These are phyloP conservation scores for Neosalanx taihuensis DNA, from an alignment of 2,797 vertebrate genomes.

Conservation along the genomic window DNA sequence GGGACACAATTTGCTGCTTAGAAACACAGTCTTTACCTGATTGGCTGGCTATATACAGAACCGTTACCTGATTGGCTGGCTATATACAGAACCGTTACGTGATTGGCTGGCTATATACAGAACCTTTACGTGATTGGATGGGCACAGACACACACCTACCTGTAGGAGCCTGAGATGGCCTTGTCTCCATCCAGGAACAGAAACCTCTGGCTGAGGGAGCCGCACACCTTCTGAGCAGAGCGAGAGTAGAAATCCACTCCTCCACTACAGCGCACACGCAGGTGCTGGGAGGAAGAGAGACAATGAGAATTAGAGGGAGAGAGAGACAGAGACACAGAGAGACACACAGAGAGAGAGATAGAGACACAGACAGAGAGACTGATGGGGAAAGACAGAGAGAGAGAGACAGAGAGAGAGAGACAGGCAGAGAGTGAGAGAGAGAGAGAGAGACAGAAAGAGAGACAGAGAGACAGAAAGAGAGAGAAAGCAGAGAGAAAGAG, in stretches of 20 bases:
- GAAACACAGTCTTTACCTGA: slow-evolving; percentile 5
- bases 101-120: not conserved
- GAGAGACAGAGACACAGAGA: not conserved
- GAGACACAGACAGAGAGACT: not conserved
- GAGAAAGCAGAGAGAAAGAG: not conserved
- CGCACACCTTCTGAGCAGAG: slow-evolving; percentile 84
- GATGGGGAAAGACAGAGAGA: not conserved
- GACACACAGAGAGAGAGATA: not conserved
- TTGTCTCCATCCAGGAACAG: slow-evolving; percentile 94
- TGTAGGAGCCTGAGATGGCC: slow-evolving; percentile 87
- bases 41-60: not conserved
- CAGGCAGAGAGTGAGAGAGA: not conserved
- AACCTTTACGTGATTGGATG: too few relatives aligned
- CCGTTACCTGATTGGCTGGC: not conserved
- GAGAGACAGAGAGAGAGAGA: not conserved
- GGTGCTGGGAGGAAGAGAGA: slow-evolving; percentile 71
- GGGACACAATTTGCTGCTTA: slow-evolving; percentile 17
- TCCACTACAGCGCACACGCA: slow-evolving; percentile 84
- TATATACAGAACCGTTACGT: not conserved
- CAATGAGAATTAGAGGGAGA: not conserved
- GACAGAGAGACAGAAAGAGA: not conserved
- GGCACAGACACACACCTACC: slow-evolving; percentile 33
- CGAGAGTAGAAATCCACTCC: slow-evolving; percentile 91
- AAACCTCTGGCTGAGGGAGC: slow-evolving; percentile 89
- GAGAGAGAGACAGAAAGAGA: too few relatives aligned